phyloP scores from a whole-genome alignment of 2,113 vertebrate genomes.

The Notothenia rossii region DNA sequence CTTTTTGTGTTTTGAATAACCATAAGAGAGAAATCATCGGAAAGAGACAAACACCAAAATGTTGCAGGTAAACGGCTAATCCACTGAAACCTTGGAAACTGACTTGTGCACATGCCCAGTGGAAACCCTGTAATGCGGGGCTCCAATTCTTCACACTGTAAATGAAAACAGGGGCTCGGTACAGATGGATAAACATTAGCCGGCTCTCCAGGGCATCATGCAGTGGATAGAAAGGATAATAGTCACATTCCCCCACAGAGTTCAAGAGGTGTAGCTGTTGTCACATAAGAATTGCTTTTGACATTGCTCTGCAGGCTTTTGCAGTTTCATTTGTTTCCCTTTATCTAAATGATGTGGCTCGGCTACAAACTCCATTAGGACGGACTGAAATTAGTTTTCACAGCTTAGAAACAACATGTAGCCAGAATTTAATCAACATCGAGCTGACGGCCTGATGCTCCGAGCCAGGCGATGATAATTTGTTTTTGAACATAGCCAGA shows the following conservation, averaged over 20 bases:
- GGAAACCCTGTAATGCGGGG: conserved; percentile 13
- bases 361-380: conserved; percentile 73
- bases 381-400: conserved; percentile 69
- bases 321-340: conserved; percentile 67
- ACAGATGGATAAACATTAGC: conserved; percentile 63
- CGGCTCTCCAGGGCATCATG: conserved; percentile 33
- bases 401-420: conserved; percentile 65
- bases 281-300: conserved; percentile 55
- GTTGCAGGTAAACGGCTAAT: not conserved
- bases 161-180: conserved; percentile 42
- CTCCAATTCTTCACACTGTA: conserved; percentile 17
- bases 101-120: conserved; percentile 11
- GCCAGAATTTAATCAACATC: conserved; percentile 69
- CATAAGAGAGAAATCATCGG: too few relatives aligned
- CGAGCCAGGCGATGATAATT: conserved; percentile 48
- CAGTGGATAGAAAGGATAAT: conserved; percentile 45
- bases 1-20: not conserved
- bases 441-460: conserved; percentile 57
- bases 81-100: conserved; percentile 13
- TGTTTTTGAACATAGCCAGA: conserved; percentile 55
- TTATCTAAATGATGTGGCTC: conserved; percentile 66
- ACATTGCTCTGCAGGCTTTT: conserved; percentile 67
- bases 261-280: conserved; percentile 64
- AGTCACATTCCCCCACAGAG: conserved; percentile 44
- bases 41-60: not conserved